Base-by-base conservation (phyloP, 2,888 invertebrate genomes). In the Sisyra terminalis region DNA sequence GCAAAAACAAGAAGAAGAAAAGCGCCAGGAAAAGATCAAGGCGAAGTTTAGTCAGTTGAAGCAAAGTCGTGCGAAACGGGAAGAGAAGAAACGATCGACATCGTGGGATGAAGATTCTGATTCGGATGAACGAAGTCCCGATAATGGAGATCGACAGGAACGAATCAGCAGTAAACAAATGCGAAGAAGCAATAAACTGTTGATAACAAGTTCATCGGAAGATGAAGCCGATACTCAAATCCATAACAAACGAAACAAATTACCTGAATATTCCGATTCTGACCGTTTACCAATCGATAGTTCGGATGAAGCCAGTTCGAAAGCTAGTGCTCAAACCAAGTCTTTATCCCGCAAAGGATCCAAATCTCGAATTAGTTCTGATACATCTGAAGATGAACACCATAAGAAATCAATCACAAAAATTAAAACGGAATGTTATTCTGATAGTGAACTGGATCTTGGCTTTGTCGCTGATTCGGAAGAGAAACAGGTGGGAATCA, bases 71-170 rank as follows among this genome's bases (percentile, higher is more conserved):
- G 87, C 87, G 2, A 84, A 88, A 56, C 73, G 86, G 8, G 86
- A 86, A 56, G 87, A 86, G 60, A 89, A 89, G 70, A 88, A 88
- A 58, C 73, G 88, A 45, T 87, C 87, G 4, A 78, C 78, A 0
- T 88, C 87, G 45, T 86, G 87, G 74, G 88, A 89, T 55, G 88
- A 87, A 52, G 86, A 88, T 54, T 82, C 86, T 35, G 88, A 78
- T 55, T 77, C 74, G 0, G 75, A 75, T 37, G 64, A 66, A 55
- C 77, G 74, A 0, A 74, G 74, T 36, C 64, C 66, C n/a, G 39
- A 39, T n/a, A 39, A n/a, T 3, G 16, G 17, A 16, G 42, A 42
- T 6, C 34, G 24, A 13, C 34, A 24, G 16, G 34, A 18, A 35
- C 51, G 68, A 62, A 53, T 49, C 42, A 45, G 53, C 54, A 45